Evolutionary conservation across 2,113 vertebrate species (phyloP).

Genomic region (Tyto alba): DNA sequence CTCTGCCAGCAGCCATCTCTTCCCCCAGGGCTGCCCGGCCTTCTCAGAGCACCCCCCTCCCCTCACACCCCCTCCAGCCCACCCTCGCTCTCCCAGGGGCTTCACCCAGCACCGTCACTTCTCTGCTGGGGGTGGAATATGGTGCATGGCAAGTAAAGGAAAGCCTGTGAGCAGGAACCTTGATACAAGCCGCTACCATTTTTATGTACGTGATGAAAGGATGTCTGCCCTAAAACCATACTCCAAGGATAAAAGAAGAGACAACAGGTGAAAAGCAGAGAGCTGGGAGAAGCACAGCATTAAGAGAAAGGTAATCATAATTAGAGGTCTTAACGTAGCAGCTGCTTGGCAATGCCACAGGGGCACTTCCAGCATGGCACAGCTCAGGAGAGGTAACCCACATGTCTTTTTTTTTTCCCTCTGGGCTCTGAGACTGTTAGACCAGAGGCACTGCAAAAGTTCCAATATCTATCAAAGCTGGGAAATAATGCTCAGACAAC

Average conservation of each 20-base stretch:
- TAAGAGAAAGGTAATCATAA: neutral
- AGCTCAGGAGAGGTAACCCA: neutral
- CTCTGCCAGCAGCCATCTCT: neutral
- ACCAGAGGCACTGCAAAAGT: neutral
- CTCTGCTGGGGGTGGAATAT: accelerated
- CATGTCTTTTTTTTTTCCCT: accelerated
- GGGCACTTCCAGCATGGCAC: neutral
- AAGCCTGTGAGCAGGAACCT: neutral
- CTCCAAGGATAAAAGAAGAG: neutral
- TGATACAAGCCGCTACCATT: neutral
- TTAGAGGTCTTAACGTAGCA: neutral
- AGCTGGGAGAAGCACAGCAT: neutral
- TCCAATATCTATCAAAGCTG: neutral
- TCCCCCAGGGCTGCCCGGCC: accelerated
- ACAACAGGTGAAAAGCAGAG: neutral
- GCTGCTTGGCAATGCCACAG: neutral
- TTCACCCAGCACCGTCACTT: neutral
- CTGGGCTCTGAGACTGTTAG: neutral
- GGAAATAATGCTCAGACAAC: neutral
- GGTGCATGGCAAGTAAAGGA: neutral
- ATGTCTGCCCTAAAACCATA: neutral
- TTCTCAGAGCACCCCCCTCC: neutral
- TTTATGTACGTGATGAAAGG: accelerated
- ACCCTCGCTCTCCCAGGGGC: neutral
- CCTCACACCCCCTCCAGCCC: neutral